phyloP scores from a whole-genome alignment of 1,140 invertebrate species.

The Drosophila ironensis region DNA sequence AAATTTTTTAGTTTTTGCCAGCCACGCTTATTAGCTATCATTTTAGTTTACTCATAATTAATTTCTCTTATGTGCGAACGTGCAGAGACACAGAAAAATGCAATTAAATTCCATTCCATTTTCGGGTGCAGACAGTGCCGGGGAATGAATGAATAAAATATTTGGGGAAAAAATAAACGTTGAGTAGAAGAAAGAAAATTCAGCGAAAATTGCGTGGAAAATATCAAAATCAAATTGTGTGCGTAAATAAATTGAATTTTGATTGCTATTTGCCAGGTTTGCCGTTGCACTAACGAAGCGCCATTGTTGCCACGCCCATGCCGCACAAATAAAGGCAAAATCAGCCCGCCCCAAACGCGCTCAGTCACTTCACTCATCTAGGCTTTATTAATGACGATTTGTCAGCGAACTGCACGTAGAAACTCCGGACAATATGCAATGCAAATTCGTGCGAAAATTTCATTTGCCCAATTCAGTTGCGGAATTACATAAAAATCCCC shows the following conservation, averaged over 20 bases:
- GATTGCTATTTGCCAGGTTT: slow-evolving; percentile 51
- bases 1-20: slow-evolving; percentile 37
- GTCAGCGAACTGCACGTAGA: slow-evolving; percentile 50
- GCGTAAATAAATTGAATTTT: slow-evolving; percentile 67
- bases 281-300: slow-evolving; percentile 64
- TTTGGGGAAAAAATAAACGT: slow-evolving; percentile 1
- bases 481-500: slow-evolving; percentile 48
- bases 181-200: slow-evolving; percentile 11
- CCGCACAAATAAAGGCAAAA: neutral
- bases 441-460: slow-evolving; percentile 62
- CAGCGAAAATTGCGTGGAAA: slow-evolving; percentile 21
- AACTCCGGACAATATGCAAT: slow-evolving; percentile 55
- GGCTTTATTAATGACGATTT: slow-evolving; percentile 69
- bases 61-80: slow-evolving; percentile 34
- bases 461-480: slow-evolving; percentile 62
- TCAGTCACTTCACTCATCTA: slow-evolving; percentile 29
- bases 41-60: slow-evolving; percentile 43
- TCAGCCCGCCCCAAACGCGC: neutral
- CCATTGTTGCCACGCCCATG: slow-evolving; percentile 59
- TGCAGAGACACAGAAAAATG: slow-evolving; percentile 28
- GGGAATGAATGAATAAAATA: too few relatives aligned
- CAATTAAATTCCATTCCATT: slow-evolving; percentile 45
- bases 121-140: neutral
- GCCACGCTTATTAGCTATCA: slow-evolving; percentile 25
- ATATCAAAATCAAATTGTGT: slow-evolving; percentile 59